Conservation (phyloP, 2,113 vertebrate genomes). For the Caranx melampygus region DNA sequence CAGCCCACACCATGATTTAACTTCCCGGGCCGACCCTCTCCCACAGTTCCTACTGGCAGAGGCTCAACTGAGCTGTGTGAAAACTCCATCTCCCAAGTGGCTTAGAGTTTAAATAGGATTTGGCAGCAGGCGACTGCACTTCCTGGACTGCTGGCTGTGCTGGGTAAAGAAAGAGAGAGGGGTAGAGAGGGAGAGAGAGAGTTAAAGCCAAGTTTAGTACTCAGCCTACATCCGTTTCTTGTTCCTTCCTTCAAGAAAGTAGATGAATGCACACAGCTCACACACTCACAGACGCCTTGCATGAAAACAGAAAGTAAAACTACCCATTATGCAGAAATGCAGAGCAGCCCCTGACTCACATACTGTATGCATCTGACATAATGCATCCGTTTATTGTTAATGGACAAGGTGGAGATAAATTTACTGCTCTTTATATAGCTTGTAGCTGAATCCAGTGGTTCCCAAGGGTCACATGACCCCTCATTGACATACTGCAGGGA, state of each 20-base stretch:
- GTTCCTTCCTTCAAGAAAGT: constrained; percentile 23
- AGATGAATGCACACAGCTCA: not conserved
- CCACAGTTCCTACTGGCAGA: constrained; percentile 61
- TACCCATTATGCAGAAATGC: not conserved
- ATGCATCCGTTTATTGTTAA: not conserved
- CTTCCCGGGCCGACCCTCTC: constrained; percentile 64
- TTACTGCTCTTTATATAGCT: not conserved
- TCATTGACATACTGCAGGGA: not conserved
- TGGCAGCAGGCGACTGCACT: constrained; percentile 55
- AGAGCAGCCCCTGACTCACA: not conserved
- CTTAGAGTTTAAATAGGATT: constrained; percentile 63
- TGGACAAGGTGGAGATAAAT: not conserved
- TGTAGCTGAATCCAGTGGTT: not conserved
- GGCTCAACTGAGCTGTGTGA: constrained; percentile 72
- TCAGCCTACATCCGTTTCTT: constrained; percentile 41
- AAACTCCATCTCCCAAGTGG: constrained; percentile 75
- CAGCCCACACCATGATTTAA: constrained; percentile 56
- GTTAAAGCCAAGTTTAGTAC: constrained; percentile 31
- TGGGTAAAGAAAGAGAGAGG: constrained; percentile 10
- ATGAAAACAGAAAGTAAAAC: not conserved
- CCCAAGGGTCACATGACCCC: not conserved
- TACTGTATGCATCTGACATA: not conserved
- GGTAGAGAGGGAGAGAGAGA: constrained; percentile 20
- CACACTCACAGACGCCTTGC: not conserved
- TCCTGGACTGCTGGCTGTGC: constrained; percentile 34